A percentile compares a stretch with the other conserved stretches of the same genome.
Conservation (phyloP, 2,888 invertebrate species). For the Stramonita haemastoma region DNA sequence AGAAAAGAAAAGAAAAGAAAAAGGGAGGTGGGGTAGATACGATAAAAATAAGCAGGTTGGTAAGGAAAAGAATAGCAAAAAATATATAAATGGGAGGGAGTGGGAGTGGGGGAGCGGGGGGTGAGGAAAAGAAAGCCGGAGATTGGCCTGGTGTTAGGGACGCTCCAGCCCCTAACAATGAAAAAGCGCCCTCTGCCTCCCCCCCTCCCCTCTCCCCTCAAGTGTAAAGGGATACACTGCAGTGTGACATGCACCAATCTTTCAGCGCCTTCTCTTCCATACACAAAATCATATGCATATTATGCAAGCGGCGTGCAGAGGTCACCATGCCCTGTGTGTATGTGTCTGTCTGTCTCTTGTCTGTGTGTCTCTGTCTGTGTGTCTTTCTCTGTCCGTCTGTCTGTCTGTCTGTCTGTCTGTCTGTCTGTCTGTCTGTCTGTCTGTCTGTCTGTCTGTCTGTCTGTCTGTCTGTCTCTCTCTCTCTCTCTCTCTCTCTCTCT, state of each 20-base stretch:
- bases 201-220: background rate
- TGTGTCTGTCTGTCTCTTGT: background rate
- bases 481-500: background rate
- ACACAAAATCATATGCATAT: no score
- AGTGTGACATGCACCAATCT: background rate
- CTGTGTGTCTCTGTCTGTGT: background rate
- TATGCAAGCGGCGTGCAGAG: no score
- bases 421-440: background rate
- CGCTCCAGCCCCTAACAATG: no score
- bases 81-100: no score
- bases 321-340: background rate
- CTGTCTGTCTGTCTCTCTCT: background rate
- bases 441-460: background rate
- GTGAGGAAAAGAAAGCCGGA: no score
- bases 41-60: background rate
- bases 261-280: background rate
- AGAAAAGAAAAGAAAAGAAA: no score
- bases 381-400: background rate
- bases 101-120: no score
- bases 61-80: background rate
- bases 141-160: no score
- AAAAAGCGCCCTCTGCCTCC: background rate
- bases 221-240: background rate
- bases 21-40: background rate
- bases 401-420: conserved; percentile 17